Evolutionary conservation across 2,797 vertebrate species (phyloP).

Genomic region (Myotis planiceps): DNA sequence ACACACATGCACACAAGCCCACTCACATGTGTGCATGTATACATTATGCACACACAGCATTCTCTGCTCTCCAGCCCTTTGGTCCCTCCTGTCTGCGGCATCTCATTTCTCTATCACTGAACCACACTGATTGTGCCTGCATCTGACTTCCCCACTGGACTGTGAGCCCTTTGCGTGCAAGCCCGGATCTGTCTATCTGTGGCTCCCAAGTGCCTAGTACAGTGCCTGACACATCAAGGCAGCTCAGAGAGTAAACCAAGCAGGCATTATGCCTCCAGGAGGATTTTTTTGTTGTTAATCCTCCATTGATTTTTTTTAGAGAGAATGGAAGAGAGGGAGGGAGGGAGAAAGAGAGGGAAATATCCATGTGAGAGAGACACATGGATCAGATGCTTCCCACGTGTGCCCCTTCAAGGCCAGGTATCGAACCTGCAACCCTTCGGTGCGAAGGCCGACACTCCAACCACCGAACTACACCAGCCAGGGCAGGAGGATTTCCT

Average conservation of each 20-base stretch:
- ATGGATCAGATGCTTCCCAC: not conserved
- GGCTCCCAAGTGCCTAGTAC: not conserved
- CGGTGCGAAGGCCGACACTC: too few species aligned
- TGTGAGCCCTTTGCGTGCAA: not conserved
- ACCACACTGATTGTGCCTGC: not conserved
- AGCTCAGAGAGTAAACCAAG: not conserved
- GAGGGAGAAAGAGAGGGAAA: not conserved
- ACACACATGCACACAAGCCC: not conserved
- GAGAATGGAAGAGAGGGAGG: not conserved
- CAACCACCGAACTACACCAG: not conserved
- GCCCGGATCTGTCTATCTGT: not conserved
- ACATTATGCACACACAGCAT: fast-evolving
- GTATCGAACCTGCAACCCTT: not conserved
- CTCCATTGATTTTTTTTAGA: not conserved
- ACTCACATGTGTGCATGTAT: fast-evolving
- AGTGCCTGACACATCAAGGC: not conserved
- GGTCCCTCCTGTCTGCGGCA: not conserved
- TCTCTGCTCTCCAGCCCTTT: not conserved
- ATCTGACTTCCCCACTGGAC: not conserved
- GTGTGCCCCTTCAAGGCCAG: not conserved
- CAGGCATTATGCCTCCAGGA: fast-evolving
- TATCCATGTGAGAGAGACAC: not conserved
- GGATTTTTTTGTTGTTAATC: not conserved
- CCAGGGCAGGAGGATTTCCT: not conserved
- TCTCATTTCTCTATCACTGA: not conserved